Base-by-base conservation (phyloP, 2,797 vertebrate species). In the Amblyraja radiata region DNA sequence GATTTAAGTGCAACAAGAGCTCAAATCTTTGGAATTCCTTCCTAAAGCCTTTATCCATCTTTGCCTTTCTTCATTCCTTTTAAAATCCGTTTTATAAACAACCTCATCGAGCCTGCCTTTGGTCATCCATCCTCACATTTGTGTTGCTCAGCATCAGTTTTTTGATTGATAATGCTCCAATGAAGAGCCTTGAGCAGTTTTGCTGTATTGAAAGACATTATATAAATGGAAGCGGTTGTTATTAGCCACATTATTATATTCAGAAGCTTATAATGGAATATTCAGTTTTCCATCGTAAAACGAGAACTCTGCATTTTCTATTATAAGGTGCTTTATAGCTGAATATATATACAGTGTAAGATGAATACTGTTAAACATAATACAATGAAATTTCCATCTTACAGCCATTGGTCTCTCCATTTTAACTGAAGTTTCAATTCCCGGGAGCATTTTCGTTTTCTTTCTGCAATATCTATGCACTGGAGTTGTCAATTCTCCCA, bases 351-450 rank as follows among this genome's bases (percentile, higher is more conserved):
- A 46, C 21, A 90, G 18, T 74, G 25, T 28, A 58, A 25, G 11
- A 92, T 6, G 6, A 76, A 54, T 54, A n/a, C 14, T 76, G 71
- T 76, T 58, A 1, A 32, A 23, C 1, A 74, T 21, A 92, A 23
- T 28, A 21, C 25, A 25, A 92, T 76, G 36, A 58, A 54, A 14
- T 74, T n/a, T 74, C 54, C 94, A 94, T 90, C 77, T 93, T 94
- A 94, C 93, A 93, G 93, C 93, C 93, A 94, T 94, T 93, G 93
- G 93, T 95, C 94, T 92, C 39, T 94, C 83, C 94, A 93, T 94
- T 95, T 95, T 93, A 95, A 88, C 93, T 95, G 94, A 76, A 93
- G 90, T 80, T 93, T 94, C 94, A 84, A 94, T 83, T 94, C 76
- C 94, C 93, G 94, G 93, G 94, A 94, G 94, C 16, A 76, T 58